These are phyloP conservation scores for Apis laboriosa DNA, from an alignment of 1,140 invertebrate species.

Conservation along the genomic window DNA sequence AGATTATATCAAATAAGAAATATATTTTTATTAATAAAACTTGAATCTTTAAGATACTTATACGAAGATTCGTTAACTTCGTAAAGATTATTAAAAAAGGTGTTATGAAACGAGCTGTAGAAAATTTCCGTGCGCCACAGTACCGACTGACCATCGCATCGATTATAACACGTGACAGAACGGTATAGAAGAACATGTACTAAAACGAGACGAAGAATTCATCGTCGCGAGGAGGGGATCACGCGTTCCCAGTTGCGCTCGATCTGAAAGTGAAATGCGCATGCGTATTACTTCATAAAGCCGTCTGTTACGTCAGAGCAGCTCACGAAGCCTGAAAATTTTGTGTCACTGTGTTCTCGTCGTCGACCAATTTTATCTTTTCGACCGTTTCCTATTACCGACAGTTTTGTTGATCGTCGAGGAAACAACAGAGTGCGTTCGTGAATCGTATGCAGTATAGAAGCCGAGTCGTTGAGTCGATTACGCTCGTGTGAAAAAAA, in stretches of 20 bases:
- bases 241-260: neutral
- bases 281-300: conserved; percentile 42
- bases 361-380: too few species aligned
- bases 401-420: neutral
- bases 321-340: conserved; percentile 34
- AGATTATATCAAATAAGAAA: too few species aligned
- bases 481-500: too few species aligned
- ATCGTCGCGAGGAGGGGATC: neutral
- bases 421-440: neutral
- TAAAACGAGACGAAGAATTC: conserved; percentile 39
- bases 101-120: conserved; percentile 44
- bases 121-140: neutral
- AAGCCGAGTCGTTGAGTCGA: neutral
- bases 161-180: conserved; percentile 43
- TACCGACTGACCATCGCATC: conserved; percentile 53
- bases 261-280: conserved; percentile 23
- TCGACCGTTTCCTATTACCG: too few species aligned
- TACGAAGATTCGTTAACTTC: neutral
- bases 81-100: neutral
- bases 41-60: neutral
- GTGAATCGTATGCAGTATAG: neutral
- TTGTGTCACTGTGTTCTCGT: conserved; percentile 2
- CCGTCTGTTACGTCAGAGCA: conserved; percentile 15
- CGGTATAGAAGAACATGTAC: neutral
- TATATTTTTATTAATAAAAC: too few species aligned